These are phyloP conservation scores for Cryptocephalus primarius DNA, from an alignment of 2,888 invertebrate genomes.

Conservation along the genomic window DNA sequence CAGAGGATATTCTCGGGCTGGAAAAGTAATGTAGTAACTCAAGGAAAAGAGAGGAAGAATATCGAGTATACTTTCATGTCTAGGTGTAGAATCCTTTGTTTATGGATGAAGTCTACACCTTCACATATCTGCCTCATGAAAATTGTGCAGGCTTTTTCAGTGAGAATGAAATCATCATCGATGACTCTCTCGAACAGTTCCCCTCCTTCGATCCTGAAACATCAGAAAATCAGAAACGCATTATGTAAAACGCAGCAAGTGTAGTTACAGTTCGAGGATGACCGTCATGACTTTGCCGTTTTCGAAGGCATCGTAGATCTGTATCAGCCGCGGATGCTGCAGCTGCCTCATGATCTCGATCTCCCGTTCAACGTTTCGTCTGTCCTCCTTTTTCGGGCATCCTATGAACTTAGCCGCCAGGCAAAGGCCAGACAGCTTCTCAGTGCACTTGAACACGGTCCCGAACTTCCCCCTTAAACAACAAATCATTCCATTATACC, in stretches of 20 bases:
- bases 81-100: constrained; percentile 88
- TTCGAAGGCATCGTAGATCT: constrained; percentile 96
- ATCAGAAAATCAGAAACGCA: constrained; percentile 1
- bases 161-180: constrained; percentile 94
- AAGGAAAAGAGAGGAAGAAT: no score
- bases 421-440: constrained; percentile 66
- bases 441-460: constrained; percentile 85
- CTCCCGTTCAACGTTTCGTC: constrained; percentile 86
- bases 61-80: constrained; percentile 77
- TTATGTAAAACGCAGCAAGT: neutral
- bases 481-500: neutral
- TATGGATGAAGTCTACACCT: constrained; percentile 94
- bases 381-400: constrained; percentile 74
- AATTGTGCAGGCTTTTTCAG: constrained; percentile 91
- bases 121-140: constrained; percentile 98
- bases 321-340: constrained; percentile 90
- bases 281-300: constrained; percentile 91
- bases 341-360: constrained; percentile 93
- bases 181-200: constrained; percentile 98
- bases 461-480: constrained; percentile 88
- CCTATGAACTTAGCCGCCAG: constrained; percentile 91
- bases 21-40: constrained; percentile 3
- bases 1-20: constrained; percentile 98
- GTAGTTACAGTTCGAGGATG: constrained; percentile 91
- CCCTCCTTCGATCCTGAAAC: constrained; percentile 88